Evolutionary conservation across 37 sponge, comb jelly and placozoan genomes (phyloP).

Genomic region (Oopsacas minuta): DNA sequence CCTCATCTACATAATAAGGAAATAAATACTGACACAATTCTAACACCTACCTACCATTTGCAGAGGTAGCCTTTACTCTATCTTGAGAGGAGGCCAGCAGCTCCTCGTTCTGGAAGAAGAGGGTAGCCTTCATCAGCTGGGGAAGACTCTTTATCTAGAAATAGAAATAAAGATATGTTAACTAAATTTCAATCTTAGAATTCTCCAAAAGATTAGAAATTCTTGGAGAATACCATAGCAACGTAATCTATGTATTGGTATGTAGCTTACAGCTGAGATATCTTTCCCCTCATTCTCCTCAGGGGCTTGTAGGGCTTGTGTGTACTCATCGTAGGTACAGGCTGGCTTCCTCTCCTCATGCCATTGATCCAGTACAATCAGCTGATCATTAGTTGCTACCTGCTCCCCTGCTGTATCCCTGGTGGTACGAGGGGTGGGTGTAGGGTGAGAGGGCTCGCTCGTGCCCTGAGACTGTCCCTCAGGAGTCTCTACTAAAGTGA

Average conservation of each 20-base stretch:
- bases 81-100: not conserved
- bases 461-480: not conserved
- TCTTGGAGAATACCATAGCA: too few relatives aligned
- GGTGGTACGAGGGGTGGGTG: not conserved
- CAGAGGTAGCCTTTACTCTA: not conserved
- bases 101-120: not conserved
- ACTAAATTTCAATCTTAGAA: not conserved
- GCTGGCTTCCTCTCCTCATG: not conserved
- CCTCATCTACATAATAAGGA: not conserved
- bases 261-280: not conserved
- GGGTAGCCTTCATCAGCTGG: not conserved
- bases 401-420: not conserved
- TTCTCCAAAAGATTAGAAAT: too few relatives aligned
- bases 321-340: not conserved
- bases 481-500: not conserved
- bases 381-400: not conserved
- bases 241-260: too few relatives aligned
- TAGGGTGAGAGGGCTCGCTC: not conserved
- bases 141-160: not conserved
- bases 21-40: not conserved
- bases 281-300: not conserved
- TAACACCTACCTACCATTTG: not conserved
- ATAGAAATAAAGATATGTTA: not conserved
- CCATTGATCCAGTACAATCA: not conserved
- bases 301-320: not conserved